Base-by-base conservation (phyloP, 2,888 invertebrate genomes). In the Calliphora vomitoria region DNA sequence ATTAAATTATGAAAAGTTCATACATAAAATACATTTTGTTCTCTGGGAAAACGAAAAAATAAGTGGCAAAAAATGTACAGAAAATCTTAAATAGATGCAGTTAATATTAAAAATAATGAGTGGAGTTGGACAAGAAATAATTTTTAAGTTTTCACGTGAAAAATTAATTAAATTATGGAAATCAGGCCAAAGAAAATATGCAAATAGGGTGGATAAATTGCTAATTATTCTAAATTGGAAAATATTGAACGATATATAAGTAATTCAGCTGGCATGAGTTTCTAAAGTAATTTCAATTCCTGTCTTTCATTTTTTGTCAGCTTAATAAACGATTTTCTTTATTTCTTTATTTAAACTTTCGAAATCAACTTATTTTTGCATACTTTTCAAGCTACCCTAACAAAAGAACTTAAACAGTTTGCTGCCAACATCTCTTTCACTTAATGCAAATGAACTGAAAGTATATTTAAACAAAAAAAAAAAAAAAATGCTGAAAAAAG, bases 101-200 rank as follows among this genome's bases (percentile, higher is more conserved):
- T 75, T 72, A 76, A 81, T 80, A 81, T 81, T 66, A 83, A 81
- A 87, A 84, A 78, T 87, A 81, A 78, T 81, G 72, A 76, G 35
- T 35, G 18, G 38, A 75, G 80, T 81, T 87, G 87, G 83, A 78
- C 87, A 81, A 76, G 83, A 87, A 76, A 84, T 81, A 83, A 83
- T 81, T 87, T 87, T 84, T 66, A 81, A 87, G 72, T 87, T 76
- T 87, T 81, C 76, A 55, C 76, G 83, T 84, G 66, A 72, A 87
- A 87, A 81, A 84, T 81, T 87, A 87, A 87, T 87, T 87, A 87
- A 87, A 81, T 87, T 87, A 84, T 84, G 83, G 83, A 78, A 87
- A 87, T 81, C 66, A 69, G 75, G 50, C 58, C 13, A 58, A 72
- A 66, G 50, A 25, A 66, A 66, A 69, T 10, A 75, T 38, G 38